Evolutionary conservation across 2,888 invertebrate genomes (phyloP).

Genomic region (Schizotus pectinicornis): DNA sequence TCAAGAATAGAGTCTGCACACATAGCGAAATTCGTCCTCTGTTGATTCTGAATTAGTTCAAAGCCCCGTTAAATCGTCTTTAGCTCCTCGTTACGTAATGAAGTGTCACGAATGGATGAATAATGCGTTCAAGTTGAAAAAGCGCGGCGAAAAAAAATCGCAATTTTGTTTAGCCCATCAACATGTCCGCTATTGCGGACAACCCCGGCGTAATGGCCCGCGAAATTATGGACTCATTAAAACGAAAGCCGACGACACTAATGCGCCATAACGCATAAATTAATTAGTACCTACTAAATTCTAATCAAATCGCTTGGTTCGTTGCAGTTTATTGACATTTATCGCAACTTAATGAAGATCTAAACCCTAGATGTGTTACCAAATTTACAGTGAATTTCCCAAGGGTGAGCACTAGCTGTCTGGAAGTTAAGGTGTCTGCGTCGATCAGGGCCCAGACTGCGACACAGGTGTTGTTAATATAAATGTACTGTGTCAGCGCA

Average conservation of each 20-base stretch:
- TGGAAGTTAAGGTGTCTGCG: conserved; percentile 27
- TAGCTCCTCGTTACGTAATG: conserved; percentile 28
- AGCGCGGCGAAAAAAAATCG: conserved; percentile 3
- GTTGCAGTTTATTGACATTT: conserved; percentile 47
- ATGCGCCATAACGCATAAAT: conserved; percentile 28
- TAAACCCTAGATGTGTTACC: conserved; percentile 45
- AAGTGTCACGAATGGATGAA: conserved; percentile 23
- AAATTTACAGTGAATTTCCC: conserved; percentile 46
- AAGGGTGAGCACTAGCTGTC: conserved; percentile 28
- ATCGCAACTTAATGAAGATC: conserved; percentile 50
- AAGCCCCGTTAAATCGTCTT: conserved; percentile 29
- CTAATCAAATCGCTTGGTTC: conserved; percentile 27
- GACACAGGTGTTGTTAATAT: conserved; percentile 35
- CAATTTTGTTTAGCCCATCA: conserved; percentile 12
- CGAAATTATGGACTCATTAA: conserved; percentile 16
- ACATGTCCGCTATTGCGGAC: background rate
- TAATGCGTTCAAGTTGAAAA: conserved; percentile 23
- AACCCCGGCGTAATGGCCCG: conserved; percentile 5
- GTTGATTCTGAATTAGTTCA: conserved; percentile 29
- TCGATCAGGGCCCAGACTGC: conserved; percentile 23
- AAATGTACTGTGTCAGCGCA: conserved; percentile 32
- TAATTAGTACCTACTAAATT: conserved; percentile 31
- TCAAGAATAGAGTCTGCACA: conserved; percentile 17
- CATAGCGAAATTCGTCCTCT: conserved; percentile 25
- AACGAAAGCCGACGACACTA: conserved; percentile 15